A percentile compares a stretch with the other conserved stretches of the same genome.
Evolutionary conservation across 2,113 vertebrate genomes (phyloP).

Genomic region (Syngnathoides biaculeatus): DNA sequence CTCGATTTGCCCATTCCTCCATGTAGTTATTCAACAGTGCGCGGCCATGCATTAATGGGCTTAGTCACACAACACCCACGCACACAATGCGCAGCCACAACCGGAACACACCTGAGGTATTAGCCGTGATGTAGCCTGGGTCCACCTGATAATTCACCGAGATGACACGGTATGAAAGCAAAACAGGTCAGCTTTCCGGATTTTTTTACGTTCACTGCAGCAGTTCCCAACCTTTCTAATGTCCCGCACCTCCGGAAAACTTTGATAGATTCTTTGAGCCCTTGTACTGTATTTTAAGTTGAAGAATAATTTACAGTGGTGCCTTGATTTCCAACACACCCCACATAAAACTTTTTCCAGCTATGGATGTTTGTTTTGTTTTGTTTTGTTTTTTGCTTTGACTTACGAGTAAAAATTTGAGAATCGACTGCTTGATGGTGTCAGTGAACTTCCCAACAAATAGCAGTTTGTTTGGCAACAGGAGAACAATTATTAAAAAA

Average conservation of each 20-base stretch:
- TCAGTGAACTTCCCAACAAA: too few relatives aligned
- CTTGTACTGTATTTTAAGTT: neutral
- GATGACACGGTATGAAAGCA: constrained; percentile 19
- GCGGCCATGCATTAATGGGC: constrained; percentile 53
- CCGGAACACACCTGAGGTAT: constrained; percentile 50
- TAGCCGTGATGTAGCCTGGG: constrained; percentile 11
- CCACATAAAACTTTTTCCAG: neutral
- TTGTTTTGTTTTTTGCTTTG: neutral
- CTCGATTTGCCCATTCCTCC: constrained; percentile 39
- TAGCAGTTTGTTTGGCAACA: too few relatives aligned
- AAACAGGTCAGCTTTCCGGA: constrained; percentile 10
- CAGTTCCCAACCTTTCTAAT: neutral
- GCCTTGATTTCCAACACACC: neutral
- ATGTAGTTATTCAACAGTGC: constrained; percentile 46
- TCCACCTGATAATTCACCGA: constrained; percentile 22
- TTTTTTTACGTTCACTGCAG: constrained; percentile 8
- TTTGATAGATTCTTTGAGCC: neutral
- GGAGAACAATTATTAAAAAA: too few relatives aligned
- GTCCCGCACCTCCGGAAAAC: neutral
- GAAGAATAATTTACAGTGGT: neutral
- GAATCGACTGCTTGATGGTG: too few relatives aligned
- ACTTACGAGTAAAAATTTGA: neutral
- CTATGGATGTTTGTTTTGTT: neutral
- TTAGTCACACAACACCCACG: constrained; percentile 40
- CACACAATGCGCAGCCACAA: constrained; percentile 19